phyloP scores from a whole-genome alignment of 2,888 invertebrate genomes.

The Leucania comma region DNA sequence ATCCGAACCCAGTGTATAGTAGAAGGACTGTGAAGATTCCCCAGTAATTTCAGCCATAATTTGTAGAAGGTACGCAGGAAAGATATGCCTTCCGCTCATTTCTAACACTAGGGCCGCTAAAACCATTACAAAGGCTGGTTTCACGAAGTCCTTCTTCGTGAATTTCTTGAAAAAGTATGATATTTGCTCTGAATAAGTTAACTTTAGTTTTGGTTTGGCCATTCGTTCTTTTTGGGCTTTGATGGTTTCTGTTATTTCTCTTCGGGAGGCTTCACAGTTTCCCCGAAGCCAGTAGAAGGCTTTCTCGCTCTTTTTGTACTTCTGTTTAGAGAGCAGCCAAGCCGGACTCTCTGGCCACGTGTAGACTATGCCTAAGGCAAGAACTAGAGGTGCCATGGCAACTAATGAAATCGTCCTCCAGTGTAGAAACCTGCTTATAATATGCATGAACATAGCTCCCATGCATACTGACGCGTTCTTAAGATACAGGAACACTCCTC shows the following conservation, averaged over 20 bases:
- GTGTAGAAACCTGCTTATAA: slow-evolving; percentile 59
- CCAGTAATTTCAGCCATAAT: slow-evolving; percentile 71
- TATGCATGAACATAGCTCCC: slow-evolving; percentile 60
- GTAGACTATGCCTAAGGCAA: slow-evolving; percentile 49
- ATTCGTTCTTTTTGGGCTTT: slow-evolving; percentile 51
- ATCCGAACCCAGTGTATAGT: slow-evolving; percentile 72
- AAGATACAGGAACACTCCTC: slow-evolving; percentile 87
- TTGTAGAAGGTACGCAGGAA: slow-evolving; percentile 72
- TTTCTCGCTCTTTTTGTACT: slow-evolving; percentile 53
- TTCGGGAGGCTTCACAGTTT: slow-evolving; percentile 75
- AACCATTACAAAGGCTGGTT: slow-evolving; percentile 69
- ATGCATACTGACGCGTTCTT: slow-evolving; percentile 58
- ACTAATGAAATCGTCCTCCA: slow-evolving; percentile 68
- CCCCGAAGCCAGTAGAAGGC: slow-evolving; percentile 88
- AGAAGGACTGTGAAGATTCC: slow-evolving; percentile 67
- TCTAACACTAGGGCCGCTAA: slow-evolving; percentile 70
- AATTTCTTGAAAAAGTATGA: slow-evolving; percentile 49
- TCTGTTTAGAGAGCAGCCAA: slow-evolving; percentile 61
- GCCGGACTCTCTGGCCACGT: slow-evolving; percentile 70
- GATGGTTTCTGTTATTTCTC: slow-evolving; percentile 63
- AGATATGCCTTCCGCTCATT: slow-evolving; percentile 72
- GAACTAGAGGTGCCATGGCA: slow-evolving; percentile 54
- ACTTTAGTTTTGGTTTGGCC: slow-evolving; percentile 24
- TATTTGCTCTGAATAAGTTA: slow-evolving; percentile 7
- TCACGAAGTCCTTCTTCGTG: slow-evolving; percentile 55